Base-by-base conservation (phyloP, 2,888 invertebrate genomes). In the Sinodicranocentrus sp. region DNA sequence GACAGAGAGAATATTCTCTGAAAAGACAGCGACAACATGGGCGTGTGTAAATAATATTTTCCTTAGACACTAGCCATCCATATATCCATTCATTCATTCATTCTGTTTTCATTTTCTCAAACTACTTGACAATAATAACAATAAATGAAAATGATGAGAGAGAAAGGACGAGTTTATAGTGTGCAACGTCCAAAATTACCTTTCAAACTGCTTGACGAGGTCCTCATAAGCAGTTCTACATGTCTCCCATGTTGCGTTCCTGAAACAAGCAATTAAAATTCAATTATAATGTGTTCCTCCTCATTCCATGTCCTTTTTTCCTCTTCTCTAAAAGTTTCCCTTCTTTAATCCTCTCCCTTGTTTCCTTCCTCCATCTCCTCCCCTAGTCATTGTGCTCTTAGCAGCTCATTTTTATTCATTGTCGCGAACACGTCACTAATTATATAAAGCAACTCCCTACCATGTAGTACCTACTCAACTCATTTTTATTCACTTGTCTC, bases 201-300 rank as follows among this genome's bases (percentile, higher is more conserved):
- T 95, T 93, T 97, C 97, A 91, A 97, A 94, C 91, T 97, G 97
- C 93, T 97, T 97, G 89, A 97, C 96, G 91, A 97, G 96, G 92
- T 97, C 97, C 92, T 97, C 97, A 92, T 97, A 97, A 89, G 96
- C 96, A 88, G 96, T 96, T 92, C 96, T 94, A 93, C 97, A 97
- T 92, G 97, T 97, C 93, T 97, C 97, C 97, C 97, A 97, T 91
- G 97, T 96, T 90, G 95, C 95, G 91, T 95, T 89, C 88, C 89
- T 89, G 79, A 44, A 89, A 88, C 86, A 88, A 87, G 88, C 87
- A 89, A 89, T 89, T 89, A 89, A 88, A 88, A 88, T 88, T 88
- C 88, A 89, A 89, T 89, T 89, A 89, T 65, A 79, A 61, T 52
- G 48, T 68, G 43, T 61, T 68, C 67, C 70, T 39, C 82, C 75